Evolutionary conservation across 2,888 invertebrate species (phyloP).

Genomic region (Philonicus albiceps): DNA sequence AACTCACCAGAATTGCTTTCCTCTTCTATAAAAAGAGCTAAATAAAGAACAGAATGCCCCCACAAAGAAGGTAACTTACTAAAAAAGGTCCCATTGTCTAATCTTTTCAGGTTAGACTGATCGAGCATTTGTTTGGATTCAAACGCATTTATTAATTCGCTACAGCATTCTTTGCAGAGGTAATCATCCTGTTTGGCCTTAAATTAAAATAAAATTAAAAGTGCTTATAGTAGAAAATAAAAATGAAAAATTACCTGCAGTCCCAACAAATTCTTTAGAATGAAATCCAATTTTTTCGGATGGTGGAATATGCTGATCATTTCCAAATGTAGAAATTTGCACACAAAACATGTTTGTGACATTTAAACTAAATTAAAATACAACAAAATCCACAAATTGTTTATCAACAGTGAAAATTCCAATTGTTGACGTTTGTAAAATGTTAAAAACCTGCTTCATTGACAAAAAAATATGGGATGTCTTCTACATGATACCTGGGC

Average conservation of each 20-base stretch:
- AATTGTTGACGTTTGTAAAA: too few species aligned
- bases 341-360: slow-evolving; percentile 42
- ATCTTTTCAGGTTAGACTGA: slow-evolving; percentile 35
- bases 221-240: too few species aligned
- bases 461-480: too few species aligned
- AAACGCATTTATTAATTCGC: slow-evolving; percentile 45
- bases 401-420: too few species aligned
- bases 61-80: too few species aligned
- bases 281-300: slow-evolving; percentile 40
- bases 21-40: too few species aligned
- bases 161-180: slow-evolving; percentile 46
- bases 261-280: slow-evolving; percentile 21
- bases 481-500: too few species aligned
- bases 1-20: too few species aligned
- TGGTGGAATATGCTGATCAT: slow-evolving; percentile 42
- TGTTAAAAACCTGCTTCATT: too few species aligned
- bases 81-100: too few species aligned
- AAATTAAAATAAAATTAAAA: not conserved
- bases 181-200: slow-evolving; percentile 45
- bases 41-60: too few species aligned
- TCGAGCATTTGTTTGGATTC: slow-evolving; percentile 46
- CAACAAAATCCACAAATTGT: too few species aligned
- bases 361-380: not conserved
- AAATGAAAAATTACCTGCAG: slow-evolving; percentile 7
- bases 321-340: slow-evolving; percentile 17